phyloP scores from a whole-genome alignment of 2,888 invertebrate genomes.

The Tholera decimalis region DNA sequence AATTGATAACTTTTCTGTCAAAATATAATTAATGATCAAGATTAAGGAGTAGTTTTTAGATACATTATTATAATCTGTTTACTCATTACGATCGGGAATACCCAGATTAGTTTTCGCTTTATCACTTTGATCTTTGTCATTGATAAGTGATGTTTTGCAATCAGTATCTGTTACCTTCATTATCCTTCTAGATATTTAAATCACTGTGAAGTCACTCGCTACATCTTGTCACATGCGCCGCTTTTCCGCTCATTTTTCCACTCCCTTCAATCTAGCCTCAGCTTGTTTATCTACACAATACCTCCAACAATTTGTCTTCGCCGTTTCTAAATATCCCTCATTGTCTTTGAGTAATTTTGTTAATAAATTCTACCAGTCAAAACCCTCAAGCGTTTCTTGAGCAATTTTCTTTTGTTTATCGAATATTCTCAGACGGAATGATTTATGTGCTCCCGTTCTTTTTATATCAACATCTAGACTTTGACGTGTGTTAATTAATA shows the following conservation, averaged over 20 bases:
- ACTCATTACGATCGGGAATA: slow-evolving; percentile 16
- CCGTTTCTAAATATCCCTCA: slow-evolving; percentile 86
- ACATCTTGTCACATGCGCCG: slow-evolving; percentile 48
- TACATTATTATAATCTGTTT: slow-evolving; percentile 35
- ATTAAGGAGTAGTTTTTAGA: slow-evolving; percentile 25
- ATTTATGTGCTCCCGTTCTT: slow-evolving; percentile 76
- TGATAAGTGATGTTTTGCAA: slow-evolving; percentile 27
- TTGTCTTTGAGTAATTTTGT: slow-evolving; percentile 89
- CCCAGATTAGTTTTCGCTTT: slow-evolving; percentile 18
- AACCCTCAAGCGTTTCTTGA: slow-evolving; percentile 77
- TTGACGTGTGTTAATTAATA: slow-evolving; percentile 74
- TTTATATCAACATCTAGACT: slow-evolving; percentile 70
- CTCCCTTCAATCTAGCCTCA: slow-evolving; percentile 73
- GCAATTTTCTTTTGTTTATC: slow-evolving; percentile 83
- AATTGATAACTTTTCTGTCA: slow-evolving; percentile 33
- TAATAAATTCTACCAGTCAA: slow-evolving; percentile 87
- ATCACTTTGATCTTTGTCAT: slow-evolving; percentile 34
- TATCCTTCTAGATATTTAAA: slow-evolving; percentile 8
- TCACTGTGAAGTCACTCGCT: slow-evolving; percentile 21
- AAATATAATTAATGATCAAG: slow-evolving; percentile 36
- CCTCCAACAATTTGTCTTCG: slow-evolving; percentile 85
- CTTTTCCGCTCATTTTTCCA: slow-evolving; percentile 73
- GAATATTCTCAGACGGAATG: slow-evolving; percentile 75
- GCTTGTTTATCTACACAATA: slow-evolving; percentile 85
- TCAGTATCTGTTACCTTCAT: slow-evolving; percentile 12